These are phyloP conservation scores for Ips typographus DNA, from an alignment of 1,140 invertebrate species.

Conservation along the genomic window DNA sequence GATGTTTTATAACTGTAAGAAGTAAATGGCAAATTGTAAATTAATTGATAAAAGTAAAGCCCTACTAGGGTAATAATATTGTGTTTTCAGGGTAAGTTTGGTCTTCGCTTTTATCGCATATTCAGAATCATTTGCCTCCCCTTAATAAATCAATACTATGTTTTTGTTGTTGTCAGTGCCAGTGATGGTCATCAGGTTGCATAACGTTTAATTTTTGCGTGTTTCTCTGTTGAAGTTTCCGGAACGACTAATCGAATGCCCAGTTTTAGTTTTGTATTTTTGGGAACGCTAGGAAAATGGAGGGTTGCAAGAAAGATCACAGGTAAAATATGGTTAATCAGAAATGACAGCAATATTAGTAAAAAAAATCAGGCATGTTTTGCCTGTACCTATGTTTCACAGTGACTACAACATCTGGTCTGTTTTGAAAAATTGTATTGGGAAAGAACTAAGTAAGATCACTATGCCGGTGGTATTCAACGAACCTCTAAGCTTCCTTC, in stretches of 20 bases:
- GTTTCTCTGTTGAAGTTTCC: background rate
- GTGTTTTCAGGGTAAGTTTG: too few relatives aligned
- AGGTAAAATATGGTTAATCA: conserved; percentile 24
- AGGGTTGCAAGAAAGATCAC: conserved; percentile 40
- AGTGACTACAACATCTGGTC: conserved; percentile 94
- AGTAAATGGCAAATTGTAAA: too few relatives aligned
- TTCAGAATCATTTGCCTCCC: too few relatives aligned
- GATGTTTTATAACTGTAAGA: too few relatives aligned
- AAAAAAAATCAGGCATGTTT: conserved; percentile 46
- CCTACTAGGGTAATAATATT: too few relatives aligned
- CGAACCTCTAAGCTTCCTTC: conserved; percentile 93
- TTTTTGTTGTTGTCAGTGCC: too few relatives aligned
- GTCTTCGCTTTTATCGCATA: too few relatives aligned
- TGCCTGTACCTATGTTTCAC: conserved; percentile 84
- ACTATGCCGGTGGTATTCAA: conserved; percentile 98
- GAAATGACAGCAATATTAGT: too few relatives aligned
- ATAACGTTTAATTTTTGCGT: background rate
- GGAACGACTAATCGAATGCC: conserved; percentile 19
- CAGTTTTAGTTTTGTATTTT: conserved; percentile 7
- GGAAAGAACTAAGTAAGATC: conserved; percentile 95
- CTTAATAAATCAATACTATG: too few relatives aligned
- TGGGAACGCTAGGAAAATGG: conserved; percentile 36
- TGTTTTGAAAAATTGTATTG: conserved; percentile 90
- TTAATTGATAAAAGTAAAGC: too few relatives aligned
- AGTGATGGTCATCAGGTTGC: background rate